phyloP scores from a whole-genome alignment of 2,888 invertebrate genomes.

The Eristalinus aeneus region DNA sequence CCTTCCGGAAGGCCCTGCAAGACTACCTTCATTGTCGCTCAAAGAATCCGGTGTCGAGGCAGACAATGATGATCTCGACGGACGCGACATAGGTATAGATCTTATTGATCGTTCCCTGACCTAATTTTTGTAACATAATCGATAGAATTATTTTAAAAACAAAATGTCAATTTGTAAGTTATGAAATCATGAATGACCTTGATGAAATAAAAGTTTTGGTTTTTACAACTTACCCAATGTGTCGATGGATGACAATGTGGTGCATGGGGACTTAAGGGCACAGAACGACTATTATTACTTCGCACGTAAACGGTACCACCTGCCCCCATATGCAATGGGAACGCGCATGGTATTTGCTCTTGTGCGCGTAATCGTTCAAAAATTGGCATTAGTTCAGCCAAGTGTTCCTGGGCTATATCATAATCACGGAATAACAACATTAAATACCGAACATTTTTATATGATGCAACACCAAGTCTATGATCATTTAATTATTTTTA shows the following conservation, averaged over 20 bases:
- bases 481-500: constrained; percentile 77
- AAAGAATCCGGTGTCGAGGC: constrained; percentile 94
- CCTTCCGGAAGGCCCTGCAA: constrained; percentile 85
- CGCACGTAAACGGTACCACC: constrained; percentile 85
- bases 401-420: constrained; percentile 92
- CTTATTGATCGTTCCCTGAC: constrained; percentile 95
- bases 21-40: constrained; percentile 92
- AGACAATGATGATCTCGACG: constrained; percentile 89
- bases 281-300: constrained; percentile 85
- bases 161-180: background rate
- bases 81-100: constrained; percentile 94
- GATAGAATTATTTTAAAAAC: background rate
- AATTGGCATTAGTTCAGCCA: constrained; percentile 97
- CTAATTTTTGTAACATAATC: constrained; percentile 82
- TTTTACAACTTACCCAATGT: constrained; percentile 83
- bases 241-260: constrained; percentile 85
- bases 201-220: constrained; percentile 40
- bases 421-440: constrained; percentile 63
- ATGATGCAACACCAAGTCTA: constrained; percentile 72
- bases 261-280: constrained; percentile 84
- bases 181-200: constrained; percentile 37
- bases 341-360: constrained; percentile 94
- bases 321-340: constrained; percentile 92
- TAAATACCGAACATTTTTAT: constrained; percentile 46
- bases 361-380: constrained; percentile 95